Evolutionary conservation across 2,113 vertebrate genomes (phyloP), one percentile per base, ranked within the genome.

Genomic region (Chitala chitala): DNA sequence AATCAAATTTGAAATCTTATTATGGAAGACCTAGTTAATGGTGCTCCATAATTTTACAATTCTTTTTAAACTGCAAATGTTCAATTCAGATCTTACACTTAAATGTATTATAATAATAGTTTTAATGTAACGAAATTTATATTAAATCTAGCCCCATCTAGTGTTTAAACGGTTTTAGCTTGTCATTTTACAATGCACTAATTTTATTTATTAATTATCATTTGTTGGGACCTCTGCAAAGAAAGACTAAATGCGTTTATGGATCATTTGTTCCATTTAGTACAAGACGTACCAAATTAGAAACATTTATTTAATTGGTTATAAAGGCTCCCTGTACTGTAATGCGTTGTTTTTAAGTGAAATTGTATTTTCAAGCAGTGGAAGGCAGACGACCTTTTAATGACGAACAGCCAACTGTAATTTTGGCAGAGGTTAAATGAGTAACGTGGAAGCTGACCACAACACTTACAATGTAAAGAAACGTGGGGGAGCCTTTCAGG

Each of bases 141-240:
- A 31, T 38, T n/a, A 31, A 31, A 63, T 63, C 31, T 63, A 63
- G 59, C 59, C 59, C 59, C 59, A 38, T 33, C 59, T 63, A 38
- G 33, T 38, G 59, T 63, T 63, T 63, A n/a, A 63, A 7, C 59
- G 31, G n/a, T 20, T 29, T 38, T 63, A n/a, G 59, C 38, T 20
- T 63, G 13, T 7, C 17, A 13, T 63, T 63, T 6, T 63, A 15
- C n/a, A 29, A 38, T 4, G 10, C 33, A 20, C 6, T 63, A 12
- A 20, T 63, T 20, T 63, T 20, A 4, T 15, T 17, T 20, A 33
- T n/a, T n/a, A n/a, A 5, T 1, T 2, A n/a, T 22, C 22, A 12
- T n/a, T n/a, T n/a, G n/a, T n/a, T n/a, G n/a, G n/a, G n/a, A n/a
- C n/a, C n/a, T n/a, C n/a, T n/a, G n/a, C n/a, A n/a, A n/a, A n/a